phyloP scores from a whole-genome alignment of 2,888 invertebrate genomes.

The Orthosia gracilis region DNA sequence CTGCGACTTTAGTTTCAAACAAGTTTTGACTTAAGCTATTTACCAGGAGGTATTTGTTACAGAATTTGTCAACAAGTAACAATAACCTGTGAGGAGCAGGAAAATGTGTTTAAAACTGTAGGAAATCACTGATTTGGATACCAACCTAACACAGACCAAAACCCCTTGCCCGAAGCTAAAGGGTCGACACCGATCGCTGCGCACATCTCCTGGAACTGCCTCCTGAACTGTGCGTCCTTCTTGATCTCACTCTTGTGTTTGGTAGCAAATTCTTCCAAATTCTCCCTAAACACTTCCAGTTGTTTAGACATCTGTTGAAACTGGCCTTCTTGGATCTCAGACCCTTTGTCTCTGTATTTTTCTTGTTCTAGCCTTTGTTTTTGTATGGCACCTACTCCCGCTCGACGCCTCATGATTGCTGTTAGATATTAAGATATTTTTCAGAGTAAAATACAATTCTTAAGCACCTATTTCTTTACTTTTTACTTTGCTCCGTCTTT shows the following conservation, averaged over 20 bases:
- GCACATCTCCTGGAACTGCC: conserved; percentile 99
- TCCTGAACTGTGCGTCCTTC: conserved; percentile 98
- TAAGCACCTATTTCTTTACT: too few species aligned
- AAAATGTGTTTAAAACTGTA: neutral
- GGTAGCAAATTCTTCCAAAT: conserved; percentile 98
- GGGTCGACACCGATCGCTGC: conserved; percentile 99
- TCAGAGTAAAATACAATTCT: neutral
- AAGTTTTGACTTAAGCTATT: neutral
- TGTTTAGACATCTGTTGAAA: conserved; percentile 98
- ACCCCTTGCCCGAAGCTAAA: conserved; percentile 98
- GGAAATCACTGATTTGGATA: conserved; percentile 14
- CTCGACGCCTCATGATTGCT: conserved; percentile 94
- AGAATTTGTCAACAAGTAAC: neutral
- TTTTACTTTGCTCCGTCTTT: neutral
- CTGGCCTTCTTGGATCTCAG: conserved; percentile 97
- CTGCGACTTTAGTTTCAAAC: neutral
- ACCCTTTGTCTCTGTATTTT: conserved; percentile 97
- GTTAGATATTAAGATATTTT: conserved; percentile 2
- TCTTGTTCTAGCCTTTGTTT: conserved; percentile 97
- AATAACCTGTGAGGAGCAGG: neutral
- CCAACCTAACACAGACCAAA: conserved; percentile 98
- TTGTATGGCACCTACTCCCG: conserved; percentile 97
- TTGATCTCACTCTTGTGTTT: conserved; percentile 99
- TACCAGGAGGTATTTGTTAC: neutral
- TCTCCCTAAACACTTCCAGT: conserved; percentile 97